Evolutionary conservation across 37 sponge, comb jelly and placozoan species (phyloP).

Genomic region (Lycopodina hypogea): DNA sequence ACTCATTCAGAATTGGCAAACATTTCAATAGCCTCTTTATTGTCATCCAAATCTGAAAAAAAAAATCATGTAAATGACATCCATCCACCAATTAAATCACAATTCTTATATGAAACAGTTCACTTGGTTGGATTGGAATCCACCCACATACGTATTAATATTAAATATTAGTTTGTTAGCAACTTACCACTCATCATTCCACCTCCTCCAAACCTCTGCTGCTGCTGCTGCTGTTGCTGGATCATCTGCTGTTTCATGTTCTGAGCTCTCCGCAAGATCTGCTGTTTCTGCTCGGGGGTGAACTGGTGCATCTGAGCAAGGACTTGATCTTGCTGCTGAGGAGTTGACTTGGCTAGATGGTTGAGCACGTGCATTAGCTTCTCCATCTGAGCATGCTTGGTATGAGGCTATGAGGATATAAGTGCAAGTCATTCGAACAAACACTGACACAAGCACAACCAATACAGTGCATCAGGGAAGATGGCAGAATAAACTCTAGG

Average conservation of each 20-base stretch:
- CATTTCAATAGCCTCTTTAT: too few relatives aligned
- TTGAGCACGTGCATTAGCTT: neutral
- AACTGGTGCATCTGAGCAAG: neutral
- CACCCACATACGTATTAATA: too few relatives aligned
- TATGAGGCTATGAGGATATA: neutral
- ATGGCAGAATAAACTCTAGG: neutral
- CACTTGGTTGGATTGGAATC: too few relatives aligned
- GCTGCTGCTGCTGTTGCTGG: conserved; percentile 38
- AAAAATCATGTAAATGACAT: too few relatives aligned
- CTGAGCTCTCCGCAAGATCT: neutral
- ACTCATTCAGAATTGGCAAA: too few relatives aligned
- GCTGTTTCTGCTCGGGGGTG: conserved; percentile 14
- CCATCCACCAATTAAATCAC: too few relatives aligned
- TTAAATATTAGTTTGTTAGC: too few relatives aligned
- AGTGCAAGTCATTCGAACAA: neutral
- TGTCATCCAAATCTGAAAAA: too few relatives aligned
- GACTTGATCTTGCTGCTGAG: conserved; percentile 27
- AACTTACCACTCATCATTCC: neutral
- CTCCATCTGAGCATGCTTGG: neutral
- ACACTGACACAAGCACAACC: neutral
- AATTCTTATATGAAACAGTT: too few relatives aligned
- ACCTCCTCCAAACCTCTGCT: neutral
- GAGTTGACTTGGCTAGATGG: neutral
- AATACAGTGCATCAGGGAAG: neutral
- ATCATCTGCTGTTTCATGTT: conserved; percentile 8